Base-by-base conservation (phyloP, 2,797 vertebrate genomes). In the Pseudochromis fuscus region DNA sequence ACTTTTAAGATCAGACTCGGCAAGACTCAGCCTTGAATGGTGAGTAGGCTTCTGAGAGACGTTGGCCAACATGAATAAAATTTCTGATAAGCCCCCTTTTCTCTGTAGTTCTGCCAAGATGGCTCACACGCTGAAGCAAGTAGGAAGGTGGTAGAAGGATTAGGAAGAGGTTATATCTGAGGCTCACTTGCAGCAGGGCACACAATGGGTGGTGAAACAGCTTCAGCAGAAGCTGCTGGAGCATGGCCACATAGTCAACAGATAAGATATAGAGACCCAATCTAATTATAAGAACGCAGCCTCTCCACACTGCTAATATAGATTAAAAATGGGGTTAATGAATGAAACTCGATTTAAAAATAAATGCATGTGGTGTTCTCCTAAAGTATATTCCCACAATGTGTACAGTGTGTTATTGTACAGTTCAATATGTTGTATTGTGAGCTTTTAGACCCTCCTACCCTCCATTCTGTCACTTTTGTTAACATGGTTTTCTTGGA, bases 61-160 rank as follows among this genome's bases (percentile, higher is more conserved):
- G 51, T 65, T 75, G 77, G 61, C 66, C 83, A 79, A 79, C 56
- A 53, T 77, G 70, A 81, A 75, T 59, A 53, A 66, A 40, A 74
- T 57, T 63, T 77, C 64, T 37, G 57, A 84, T 90, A 88, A 89
- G 81, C 83, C 72, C 56, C 35, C 25, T 82, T 87, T 72, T 69
- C 82, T 92, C 67, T 87, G 86, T 88, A 89, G 77, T 75, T 65
- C 67, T 88, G 91, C 89, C 90, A 93, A 85, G 75, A 84, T 37
- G 49, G 80, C 77, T 81, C 66, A 44, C 82, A 81, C 37, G 84
- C 72, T 67, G 81, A 67, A 61, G 58, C 45, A 73, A 76, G 72
- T 19, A 59, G 78, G 77, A 81, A 81, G 81, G 77, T 61, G 75
- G 74, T 67, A 57, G 77, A 77, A 38, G 76, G 88, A 85, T 88